Evolutionary conservation across 2,113 vertebrate genomes (phyloP).

Genomic region (Rhizomys pruinosus): DNA sequence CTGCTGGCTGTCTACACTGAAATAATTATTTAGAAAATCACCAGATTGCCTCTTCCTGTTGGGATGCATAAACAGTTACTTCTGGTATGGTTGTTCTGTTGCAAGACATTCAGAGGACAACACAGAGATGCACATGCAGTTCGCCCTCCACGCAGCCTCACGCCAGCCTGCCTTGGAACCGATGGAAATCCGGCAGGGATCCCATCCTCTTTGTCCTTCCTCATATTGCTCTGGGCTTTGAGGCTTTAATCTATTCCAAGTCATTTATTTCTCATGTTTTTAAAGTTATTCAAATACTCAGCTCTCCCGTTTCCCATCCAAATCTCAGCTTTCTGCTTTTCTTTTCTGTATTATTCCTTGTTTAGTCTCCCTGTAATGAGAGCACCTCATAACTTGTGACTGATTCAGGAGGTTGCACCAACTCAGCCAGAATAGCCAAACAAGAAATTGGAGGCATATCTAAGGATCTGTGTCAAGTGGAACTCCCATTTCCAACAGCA

Average conservation of each 20-base stretch:
- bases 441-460: background rate
- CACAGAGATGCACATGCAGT: background rate
- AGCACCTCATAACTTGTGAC: background rate
- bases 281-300: background rate
- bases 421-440: background rate
- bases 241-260: background rate
- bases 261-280: background rate
- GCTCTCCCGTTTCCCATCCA: background rate
- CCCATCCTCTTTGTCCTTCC: background rate
- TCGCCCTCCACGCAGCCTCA: background rate
- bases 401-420: background rate
- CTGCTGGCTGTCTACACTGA: conserved; percentile 50
- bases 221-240: background rate
- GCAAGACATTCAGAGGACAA: background rate
- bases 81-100: background rate
- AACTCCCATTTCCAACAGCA: background rate
- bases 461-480: background rate
- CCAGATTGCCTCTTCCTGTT: conserved; percentile 55
- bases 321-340: background rate
- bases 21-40: conserved; percentile 70
- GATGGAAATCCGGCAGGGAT: background rate
- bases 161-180: background rate
- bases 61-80: conserved; percentile 2
- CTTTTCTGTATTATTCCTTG: background rate
- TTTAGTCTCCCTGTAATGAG: background rate